Base-by-base conservation (phyloP, 2,113 vertebrate species). In the Etheostoma cragini region DNA sequence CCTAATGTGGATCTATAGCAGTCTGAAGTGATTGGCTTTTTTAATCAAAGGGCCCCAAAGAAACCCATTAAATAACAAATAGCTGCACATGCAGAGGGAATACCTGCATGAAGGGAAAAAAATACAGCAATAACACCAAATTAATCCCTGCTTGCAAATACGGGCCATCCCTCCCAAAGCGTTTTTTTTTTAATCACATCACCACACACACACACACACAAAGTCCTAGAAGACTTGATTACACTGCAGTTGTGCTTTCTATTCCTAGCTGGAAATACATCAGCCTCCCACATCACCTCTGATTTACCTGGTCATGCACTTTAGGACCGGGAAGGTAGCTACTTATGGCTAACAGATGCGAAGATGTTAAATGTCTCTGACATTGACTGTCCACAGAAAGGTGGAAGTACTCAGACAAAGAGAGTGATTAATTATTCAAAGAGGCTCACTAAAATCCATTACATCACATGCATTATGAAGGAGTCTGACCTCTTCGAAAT, bases 401-500 rank as follows among this genome's bases (percentile, higher is more conserved):
- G 89, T 91, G 84, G 84, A 91, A 87, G 87, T 88, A 72, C 90
- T 90, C 89, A 93, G 91, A 95, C 93, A 94, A 94, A 94, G 89
- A 93, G 91, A 82, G 76, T 75, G 87, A 91, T 96, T 91, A 95
- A 95, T 95, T 94, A 96, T 95, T 95, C 82, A 96, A 67, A 69
- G 35, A 81, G 77, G 65, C 88, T 91, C 88, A 76, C 87, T 91
- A 89, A 88, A 92, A 93, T 93, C 94, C 95, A 96, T 95, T 95
- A 95, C 92, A 94, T 85, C 83, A 82, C 94, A 96, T 95, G 91
- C 92, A 96, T 96, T 95, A 95, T 95, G 89, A 88, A 96, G 87
- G 72, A 95, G 91, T 57, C 71, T 72, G 81, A 91, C 90, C 82
- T 88, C 84, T 84, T 88, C 49, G 75, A 83, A 83, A 88, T 92